These are phyloP conservation scores for Pangasianodon gigas DNA, from an alignment of 2,113 vertebrate genomes.

Conservation along the genomic window DNA sequence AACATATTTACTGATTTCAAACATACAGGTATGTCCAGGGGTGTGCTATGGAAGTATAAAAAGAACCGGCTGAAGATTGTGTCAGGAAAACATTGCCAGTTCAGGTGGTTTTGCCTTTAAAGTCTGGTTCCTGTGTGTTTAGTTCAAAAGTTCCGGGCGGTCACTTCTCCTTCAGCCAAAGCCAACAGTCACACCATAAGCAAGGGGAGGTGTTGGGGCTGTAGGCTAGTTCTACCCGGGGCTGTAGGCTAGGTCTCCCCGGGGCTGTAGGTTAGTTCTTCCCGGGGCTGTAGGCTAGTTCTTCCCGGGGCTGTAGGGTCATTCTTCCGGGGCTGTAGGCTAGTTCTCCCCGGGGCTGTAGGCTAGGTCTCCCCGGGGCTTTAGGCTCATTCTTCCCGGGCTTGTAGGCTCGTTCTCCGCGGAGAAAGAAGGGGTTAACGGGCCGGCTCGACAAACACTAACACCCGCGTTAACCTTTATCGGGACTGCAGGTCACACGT, in stretches of 20 bases:
- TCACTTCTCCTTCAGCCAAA: slow-evolving; percentile 23
- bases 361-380: neutral
- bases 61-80: neutral
- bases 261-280: slow-evolving; percentile 8
- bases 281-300: slow-evolving; percentile 17
- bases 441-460: slow-evolving; percentile 52
- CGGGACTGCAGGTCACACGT: slow-evolving; percentile 70
- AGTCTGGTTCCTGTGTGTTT: slow-evolving; percentile 3
- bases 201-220: slow-evolving; percentile 13
- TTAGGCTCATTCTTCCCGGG: slow-evolving; percentile 14
- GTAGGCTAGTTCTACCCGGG: slow-evolving; percentile 8
- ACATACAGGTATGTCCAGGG: neutral
- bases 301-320: neutral
- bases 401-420: neutral
- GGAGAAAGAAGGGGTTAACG: slow-evolving; percentile 62
- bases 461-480: slow-evolving; percentile 74
- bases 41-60: too few relatives aligned
- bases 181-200: slow-evolving; percentile 24
- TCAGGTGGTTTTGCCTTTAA: neutral
- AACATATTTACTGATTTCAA: neutral
- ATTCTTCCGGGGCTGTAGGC: too few relatives aligned
- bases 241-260: neutral
- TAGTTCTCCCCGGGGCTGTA: too few relatives aligned
- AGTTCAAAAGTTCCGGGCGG: slow-evolving; percentile 48
- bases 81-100: neutral